phyloP scores from a whole-genome alignment of 2,888 invertebrate genomes.

The Zootermopsis nevadensis region DNA sequence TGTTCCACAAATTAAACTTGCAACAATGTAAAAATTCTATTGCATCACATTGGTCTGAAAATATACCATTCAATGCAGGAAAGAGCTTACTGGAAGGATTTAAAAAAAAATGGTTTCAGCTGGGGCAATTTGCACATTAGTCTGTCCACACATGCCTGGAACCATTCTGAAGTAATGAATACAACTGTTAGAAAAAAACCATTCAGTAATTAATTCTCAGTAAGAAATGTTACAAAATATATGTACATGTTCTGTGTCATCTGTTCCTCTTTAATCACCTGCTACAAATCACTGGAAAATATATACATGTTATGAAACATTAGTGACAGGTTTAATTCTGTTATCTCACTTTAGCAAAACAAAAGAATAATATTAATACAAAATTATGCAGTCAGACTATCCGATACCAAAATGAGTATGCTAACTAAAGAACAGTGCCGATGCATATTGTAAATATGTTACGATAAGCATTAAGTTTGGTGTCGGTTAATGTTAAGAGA shows the following conservation, averaged over 20 bases:
- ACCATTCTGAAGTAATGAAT: not conserved
- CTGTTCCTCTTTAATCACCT: not conserved
- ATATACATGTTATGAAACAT: not conserved
- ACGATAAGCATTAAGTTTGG: constrained; percentile 14
- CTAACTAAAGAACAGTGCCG: not conserved
- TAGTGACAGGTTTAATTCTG: not conserved
- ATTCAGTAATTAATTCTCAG: not conserved
- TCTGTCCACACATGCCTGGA: not conserved
- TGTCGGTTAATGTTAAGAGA: constrained; percentile 25
- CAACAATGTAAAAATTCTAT: too few relatives aligned
- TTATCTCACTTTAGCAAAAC: not conserved
- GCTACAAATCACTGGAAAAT: constrained; percentile 6
- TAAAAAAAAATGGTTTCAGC: not conserved
- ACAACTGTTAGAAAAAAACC: not conserved
- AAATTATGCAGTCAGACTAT: not conserved
- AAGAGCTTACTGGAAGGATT: constrained; percentile 1
- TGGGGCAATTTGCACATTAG: not conserved
- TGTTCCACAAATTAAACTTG: too few relatives aligned
- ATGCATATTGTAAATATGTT: constrained; percentile 13
- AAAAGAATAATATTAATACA: not conserved
- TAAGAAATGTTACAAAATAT: not conserved
- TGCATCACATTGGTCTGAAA: too few relatives aligned
- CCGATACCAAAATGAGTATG: not conserved
- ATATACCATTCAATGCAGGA: too few relatives aligned
- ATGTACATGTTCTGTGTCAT: not conserved